A percentile compares a stretch with the other conserved stretches of the same genome.
Conservation (phyloP, 2,797 vertebrate species). For the Synaphobranchus kaupii region DNA sequence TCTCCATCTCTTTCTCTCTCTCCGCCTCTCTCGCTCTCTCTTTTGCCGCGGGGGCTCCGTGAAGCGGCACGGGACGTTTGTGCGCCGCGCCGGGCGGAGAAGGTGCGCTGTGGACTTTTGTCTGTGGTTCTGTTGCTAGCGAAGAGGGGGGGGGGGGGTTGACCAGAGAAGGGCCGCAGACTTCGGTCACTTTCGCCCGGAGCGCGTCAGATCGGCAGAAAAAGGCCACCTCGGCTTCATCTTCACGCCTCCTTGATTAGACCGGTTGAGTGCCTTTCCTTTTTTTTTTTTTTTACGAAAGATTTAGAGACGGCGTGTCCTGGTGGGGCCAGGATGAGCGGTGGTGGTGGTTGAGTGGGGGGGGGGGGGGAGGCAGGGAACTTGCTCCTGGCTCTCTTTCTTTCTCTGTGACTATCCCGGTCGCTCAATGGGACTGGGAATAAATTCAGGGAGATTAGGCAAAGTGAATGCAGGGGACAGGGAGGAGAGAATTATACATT, state of each 20-base stretch:
- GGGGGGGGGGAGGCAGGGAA: slow-evolving; percentile 49
- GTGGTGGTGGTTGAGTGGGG: slow-evolving; percentile 50
- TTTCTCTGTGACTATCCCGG: slow-evolving; percentile 49
- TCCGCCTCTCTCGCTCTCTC: neutral
- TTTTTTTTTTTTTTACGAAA: slow-evolving; percentile 39
- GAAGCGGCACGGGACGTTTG: neutral
- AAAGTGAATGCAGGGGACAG: slow-evolving; percentile 56
- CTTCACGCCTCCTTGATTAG: slow-evolving; percentile 25
- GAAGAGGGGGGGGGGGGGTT: neutral
- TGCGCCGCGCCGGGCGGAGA: slow-evolving; percentile 51
- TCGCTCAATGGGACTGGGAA: slow-evolving; percentile 49
- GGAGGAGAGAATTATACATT: slow-evolving; percentile 60
- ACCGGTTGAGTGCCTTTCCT: slow-evolving; percentile 41
- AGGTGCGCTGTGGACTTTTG: slow-evolving; percentile 51
- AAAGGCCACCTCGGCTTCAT: slow-evolving; percentile 6
- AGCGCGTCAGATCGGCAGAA: slow-evolving; percentile 57
- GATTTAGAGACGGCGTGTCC: slow-evolving; percentile 56
- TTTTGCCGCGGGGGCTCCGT: slow-evolving; percentile 20
- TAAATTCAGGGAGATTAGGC: slow-evolving; percentile 64
- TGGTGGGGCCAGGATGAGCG: neutral
- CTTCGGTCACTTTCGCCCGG: slow-evolving; percentile 54
- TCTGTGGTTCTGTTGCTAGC: slow-evolving; percentile 25
- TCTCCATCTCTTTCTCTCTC: slow-evolving; percentile 35
- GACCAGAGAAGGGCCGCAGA: slow-evolving; percentile 22
- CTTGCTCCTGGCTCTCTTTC: neutral